phyloP scores from a whole-genome alignment of 1,140 invertebrate genomes.

The Pseudomyrmex gracilis region DNA sequence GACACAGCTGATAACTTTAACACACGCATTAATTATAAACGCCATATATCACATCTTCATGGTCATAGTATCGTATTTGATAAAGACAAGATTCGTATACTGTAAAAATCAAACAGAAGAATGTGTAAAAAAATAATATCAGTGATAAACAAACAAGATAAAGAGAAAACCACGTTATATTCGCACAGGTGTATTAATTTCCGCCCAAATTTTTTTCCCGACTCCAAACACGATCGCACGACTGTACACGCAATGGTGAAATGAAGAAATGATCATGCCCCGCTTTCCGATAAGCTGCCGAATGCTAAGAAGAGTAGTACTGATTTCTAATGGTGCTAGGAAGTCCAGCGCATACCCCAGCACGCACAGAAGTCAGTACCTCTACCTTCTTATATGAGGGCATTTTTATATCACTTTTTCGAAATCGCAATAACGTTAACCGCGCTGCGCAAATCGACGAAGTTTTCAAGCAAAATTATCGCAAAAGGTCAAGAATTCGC shows the following conservation, averaged over 20 bases:
- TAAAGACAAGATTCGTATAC: no score
- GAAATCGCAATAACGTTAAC: not conserved
- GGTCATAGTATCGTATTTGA: not conserved
- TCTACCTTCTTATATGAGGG: slow-evolving; percentile 80
- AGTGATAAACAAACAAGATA: slow-evolving; percentile 10
- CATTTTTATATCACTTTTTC: slow-evolving; percentile 8
- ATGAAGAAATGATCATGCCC: not conserved
- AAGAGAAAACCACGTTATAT: slow-evolving; percentile 29
- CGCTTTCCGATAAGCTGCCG: slow-evolving; percentile 53
- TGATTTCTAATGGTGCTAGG: slow-evolving; percentile 87
- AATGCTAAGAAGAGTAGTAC: slow-evolving; percentile 84
- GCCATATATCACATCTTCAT: slow-evolving; percentile 30
- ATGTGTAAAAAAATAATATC: slow-evolving; percentile 32
- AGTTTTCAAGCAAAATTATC: slow-evolving; percentile 18
- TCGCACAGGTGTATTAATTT: not conserved
- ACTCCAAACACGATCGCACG: not conserved
- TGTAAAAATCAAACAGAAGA: slow-evolving; percentile 32
- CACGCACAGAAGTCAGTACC: slow-evolving; percentile 85
- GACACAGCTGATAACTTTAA: slow-evolving; percentile 37
- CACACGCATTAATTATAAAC: slow-evolving; percentile 36
- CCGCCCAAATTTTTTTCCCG: not conserved
- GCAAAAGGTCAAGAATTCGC: slow-evolving; percentile 21
- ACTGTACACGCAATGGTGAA: not conserved
- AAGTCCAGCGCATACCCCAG: slow-evolving; percentile 81
- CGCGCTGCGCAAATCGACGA: not conserved